Evolutionary conservation across 1,140 invertebrate species (phyloP).

Genomic region (Mya arenaria): DNA sequence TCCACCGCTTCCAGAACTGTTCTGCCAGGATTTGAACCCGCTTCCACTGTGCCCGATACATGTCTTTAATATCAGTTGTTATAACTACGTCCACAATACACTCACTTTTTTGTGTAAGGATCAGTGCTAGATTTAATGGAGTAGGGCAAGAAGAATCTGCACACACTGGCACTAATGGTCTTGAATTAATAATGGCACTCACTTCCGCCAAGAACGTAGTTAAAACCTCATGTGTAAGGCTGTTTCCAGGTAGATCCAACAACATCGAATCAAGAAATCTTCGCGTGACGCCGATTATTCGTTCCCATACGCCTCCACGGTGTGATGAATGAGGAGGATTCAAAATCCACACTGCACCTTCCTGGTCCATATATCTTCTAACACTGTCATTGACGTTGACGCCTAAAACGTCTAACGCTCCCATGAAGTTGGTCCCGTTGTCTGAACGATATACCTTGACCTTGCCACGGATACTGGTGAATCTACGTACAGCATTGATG

Average conservation of each 20-base stretch:
- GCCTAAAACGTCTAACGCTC: conserved; percentile 1
- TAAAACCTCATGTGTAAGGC: conserved; percentile 61
- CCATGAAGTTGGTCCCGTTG: conserved; percentile 23
- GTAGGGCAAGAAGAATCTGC: conserved; percentile 43
- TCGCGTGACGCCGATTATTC: conserved; percentile 57
- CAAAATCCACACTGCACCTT: conserved; percentile 27
- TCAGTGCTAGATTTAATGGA: conserved; percentile 13
- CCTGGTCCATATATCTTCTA: not conserved
- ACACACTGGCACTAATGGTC: conserved; percentile 56
- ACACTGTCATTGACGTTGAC: conserved; percentile 1
- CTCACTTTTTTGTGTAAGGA: conserved; percentile 36
- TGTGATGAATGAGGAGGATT: conserved; percentile 56
- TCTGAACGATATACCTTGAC: conserved; percentile 20
- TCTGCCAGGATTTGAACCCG: conserved; percentile 59
- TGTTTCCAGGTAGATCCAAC: too few relatives aligned
- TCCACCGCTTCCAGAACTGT: conserved; percentile 62
- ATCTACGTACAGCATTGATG: conserved; percentile 22
- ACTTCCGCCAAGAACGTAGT: conserved; percentile 52
- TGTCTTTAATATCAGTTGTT: conserved; percentile 32
- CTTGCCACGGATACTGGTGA: conserved; percentile 1
- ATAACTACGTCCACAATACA: conserved; percentile 6
- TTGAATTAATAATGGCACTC: conserved; percentile 53
- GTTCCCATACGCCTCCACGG: conserved; percentile 62
- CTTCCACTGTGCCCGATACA: conserved; percentile 53
- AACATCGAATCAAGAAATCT: conserved; percentile 58